Conservation (phyloP, 2,888 invertebrate genomes). For the Margaritifera margaritifera region DNA sequence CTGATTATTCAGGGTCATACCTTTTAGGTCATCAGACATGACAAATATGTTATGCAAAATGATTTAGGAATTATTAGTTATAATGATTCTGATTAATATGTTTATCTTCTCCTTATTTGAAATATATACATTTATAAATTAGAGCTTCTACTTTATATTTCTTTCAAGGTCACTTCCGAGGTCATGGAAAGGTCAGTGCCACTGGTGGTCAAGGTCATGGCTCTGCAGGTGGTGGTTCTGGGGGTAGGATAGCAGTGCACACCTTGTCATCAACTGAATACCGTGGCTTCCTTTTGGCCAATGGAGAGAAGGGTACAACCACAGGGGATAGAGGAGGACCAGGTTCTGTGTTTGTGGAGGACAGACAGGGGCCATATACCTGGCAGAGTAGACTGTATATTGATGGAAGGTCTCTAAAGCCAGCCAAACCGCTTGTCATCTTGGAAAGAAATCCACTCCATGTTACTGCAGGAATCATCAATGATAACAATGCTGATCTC, state of each 20-base stretch:
- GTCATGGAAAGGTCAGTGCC: slow-evolving; percentile 52
- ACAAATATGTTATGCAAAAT: too few relatives aligned
- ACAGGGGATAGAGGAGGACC: slow-evolving; percentile 51
- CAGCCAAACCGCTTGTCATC: slow-evolving; percentile 52
- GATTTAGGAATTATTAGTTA: too few relatives aligned
- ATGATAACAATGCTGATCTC: slow-evolving; percentile 46
- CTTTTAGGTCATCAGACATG: too few relatives aligned
- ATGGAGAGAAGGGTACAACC: slow-evolving; percentile 37
- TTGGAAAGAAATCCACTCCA: slow-evolving; percentile 48
- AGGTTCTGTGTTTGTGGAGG: slow-evolving; percentile 59
- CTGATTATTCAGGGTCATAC: too few relatives aligned
- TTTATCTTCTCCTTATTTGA: too few relatives aligned
- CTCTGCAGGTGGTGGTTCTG: slow-evolving; percentile 51
- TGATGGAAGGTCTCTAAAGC: slow-evolving; percentile 40
- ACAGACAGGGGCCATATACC: slow-evolving; percentile 25
- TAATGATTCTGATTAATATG: too few relatives aligned
- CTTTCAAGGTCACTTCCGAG: slow-evolving; percentile 46
- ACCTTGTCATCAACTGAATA: slow-evolving; percentile 44
- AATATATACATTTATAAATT: too few relatives aligned
- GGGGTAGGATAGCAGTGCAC: slow-evolving; percentile 54
- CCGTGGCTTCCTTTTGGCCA: slow-evolving; percentile 46
- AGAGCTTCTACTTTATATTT: too few relatives aligned
- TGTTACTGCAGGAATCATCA: slow-evolving; percentile 17
- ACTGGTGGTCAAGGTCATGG: slow-evolving; percentile 47
- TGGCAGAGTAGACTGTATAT: slow-evolving; percentile 50